Percentiles rank a stretch among this genome's conserved stretches.
phyloP scores from a whole-genome alignment of 2,113 vertebrate species.

The Baryphthengus martii region DNA sequence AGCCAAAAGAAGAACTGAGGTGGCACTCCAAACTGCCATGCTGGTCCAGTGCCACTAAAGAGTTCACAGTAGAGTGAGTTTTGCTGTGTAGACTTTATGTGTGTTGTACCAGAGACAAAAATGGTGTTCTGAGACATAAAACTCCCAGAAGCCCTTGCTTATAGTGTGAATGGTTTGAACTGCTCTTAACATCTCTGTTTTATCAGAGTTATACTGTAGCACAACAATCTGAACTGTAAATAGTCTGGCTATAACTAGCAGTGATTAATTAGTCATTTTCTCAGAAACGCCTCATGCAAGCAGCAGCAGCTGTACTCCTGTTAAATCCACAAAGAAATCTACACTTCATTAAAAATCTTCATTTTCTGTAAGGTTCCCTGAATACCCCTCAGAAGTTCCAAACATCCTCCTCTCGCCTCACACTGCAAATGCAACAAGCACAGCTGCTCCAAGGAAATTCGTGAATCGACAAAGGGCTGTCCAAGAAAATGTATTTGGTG shows the following conservation, averaged over 20 bases:
- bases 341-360: neutral
- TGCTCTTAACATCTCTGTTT: neutral
- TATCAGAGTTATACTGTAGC: neutral
- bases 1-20: neutral
- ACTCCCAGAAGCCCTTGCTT: neutral
- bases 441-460: neutral
- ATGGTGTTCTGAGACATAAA: neutral
- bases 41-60: neutral
- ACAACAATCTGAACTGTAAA: conserved; percentile 3
- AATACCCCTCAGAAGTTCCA: neutral
- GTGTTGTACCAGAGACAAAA: neutral
- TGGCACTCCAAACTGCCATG: neutral
- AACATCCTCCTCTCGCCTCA: neutral
- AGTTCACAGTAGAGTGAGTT: neutral
- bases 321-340: neutral
- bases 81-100: neutral
- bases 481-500: neutral
- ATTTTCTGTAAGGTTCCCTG: neutral
- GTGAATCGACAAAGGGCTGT: neutral
- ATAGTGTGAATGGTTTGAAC: neutral
- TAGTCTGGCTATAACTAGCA: neutral
- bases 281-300: neutral
- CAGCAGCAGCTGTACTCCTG: neutral
- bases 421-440: neutral
- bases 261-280: neutral